Conservation (phyloP, 2,797 vertebrate genomes). For the Acipenser ruthenus region DNA sequence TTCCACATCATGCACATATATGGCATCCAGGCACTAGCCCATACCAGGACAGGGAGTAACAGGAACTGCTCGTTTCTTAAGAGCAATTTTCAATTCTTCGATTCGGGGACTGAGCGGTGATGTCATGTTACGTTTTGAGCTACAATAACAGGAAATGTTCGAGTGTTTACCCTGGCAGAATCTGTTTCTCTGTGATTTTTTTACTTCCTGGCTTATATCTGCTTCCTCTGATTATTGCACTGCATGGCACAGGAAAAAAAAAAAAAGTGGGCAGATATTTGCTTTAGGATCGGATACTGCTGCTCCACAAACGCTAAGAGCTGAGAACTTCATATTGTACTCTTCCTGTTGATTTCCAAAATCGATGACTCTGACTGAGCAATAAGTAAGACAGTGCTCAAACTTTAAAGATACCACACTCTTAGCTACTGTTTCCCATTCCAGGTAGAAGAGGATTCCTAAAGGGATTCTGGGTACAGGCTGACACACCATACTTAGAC, state of each 20-base stretch:
- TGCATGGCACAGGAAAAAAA: constrained; percentile 27
- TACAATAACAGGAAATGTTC: constrained; percentile 73
- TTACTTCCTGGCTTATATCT: constrained; percentile 56
- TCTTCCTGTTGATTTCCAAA: too few species aligned
- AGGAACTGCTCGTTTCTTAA: background rate
- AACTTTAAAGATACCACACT: too few species aligned
- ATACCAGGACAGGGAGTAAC: background rate
- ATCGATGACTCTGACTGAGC: too few species aligned
- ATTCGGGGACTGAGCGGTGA: constrained; percentile 16
- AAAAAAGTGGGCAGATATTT: background rate
- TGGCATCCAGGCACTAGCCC: background rate
- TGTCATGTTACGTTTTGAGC: constrained; percentile 59
- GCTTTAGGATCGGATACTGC: too few species aligned
- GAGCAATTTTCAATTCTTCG: background rate
- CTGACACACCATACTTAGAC: too few species aligned
- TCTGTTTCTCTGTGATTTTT: constrained; percentile 41
- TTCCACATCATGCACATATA: background rate
- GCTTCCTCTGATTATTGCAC: constrained; percentile 65
- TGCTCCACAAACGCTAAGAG: too few species aligned
- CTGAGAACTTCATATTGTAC: too few species aligned
- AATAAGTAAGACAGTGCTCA: too few species aligned
- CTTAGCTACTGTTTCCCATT: too few species aligned
- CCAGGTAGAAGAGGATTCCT: too few species aligned
- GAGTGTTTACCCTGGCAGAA: constrained; percentile 60
- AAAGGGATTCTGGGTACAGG: too few species aligned